phyloP scores from a whole-genome alignment of 2,113 vertebrate species.

The Aphyosemion australe region DNA sequence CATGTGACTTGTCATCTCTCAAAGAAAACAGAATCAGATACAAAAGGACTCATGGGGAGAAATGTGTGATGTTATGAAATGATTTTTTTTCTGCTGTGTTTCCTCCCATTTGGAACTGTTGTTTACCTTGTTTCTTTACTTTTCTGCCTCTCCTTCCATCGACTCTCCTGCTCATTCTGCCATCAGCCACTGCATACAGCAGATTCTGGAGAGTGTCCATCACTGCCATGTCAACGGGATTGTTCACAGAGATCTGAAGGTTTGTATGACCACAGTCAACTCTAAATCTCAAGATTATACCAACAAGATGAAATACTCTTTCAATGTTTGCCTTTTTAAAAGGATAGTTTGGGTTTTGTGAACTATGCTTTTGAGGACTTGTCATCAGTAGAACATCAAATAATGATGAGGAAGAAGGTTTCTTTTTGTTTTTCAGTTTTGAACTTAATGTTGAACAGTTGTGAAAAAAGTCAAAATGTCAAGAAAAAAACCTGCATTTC shows the following conservation, averaged over 20 bases:
- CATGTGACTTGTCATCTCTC: slow-evolving; percentile 10
- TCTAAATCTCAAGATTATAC: not conserved
- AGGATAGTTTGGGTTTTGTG: not conserved
- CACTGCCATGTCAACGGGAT: slow-evolving; percentile 85
- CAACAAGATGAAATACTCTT: not conserved
- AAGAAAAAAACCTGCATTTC: no score
- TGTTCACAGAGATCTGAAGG: slow-evolving; percentile 84
- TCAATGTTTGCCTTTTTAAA: no score
- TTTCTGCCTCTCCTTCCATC: slow-evolving; percentile 13
- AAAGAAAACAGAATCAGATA: slow-evolving; percentile 2
- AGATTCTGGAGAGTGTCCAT: slow-evolving; percentile 84
- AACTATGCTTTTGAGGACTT: no score
- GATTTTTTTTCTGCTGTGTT: slow-evolving; percentile 10
- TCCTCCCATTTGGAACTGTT: not conserved
- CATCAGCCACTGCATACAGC: slow-evolving; percentile 84
- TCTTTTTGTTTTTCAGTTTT: no score
- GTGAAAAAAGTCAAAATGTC: no score
- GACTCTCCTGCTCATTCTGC: slow-evolving; percentile 18
- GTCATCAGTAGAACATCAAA: not conserved
- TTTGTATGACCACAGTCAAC: slow-evolving; percentile 62
- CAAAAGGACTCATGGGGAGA: slow-evolving; percentile 8
- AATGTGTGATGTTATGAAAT: slow-evolving; percentile 4
- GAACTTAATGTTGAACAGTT: no score
- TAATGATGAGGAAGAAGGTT: no score
- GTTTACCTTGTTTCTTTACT: not conserved